Evolutionary conservation across 2,888 invertebrate species (phyloP).

Genomic region (Netelia melanura): DNA sequence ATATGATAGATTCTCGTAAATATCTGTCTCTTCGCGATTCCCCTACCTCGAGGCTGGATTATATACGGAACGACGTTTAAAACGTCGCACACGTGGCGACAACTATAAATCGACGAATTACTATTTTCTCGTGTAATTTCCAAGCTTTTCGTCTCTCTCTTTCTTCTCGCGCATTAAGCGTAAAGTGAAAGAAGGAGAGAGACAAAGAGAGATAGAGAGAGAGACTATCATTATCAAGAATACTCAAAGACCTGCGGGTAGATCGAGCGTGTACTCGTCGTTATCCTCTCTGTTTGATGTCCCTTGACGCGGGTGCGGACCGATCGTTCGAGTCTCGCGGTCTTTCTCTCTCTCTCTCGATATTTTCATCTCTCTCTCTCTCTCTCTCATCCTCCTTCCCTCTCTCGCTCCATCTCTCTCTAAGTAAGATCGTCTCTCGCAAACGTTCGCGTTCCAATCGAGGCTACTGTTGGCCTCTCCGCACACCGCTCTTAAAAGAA

Average conservation of each 20-base stretch:
- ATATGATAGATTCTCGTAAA: conserved; percentile 47
- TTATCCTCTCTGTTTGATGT: conserved; percentile 53
- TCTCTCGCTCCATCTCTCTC: neutral
- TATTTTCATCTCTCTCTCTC: conserved; percentile 40
- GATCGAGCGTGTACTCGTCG: conserved; percentile 69
- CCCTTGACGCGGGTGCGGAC: conserved; percentile 70
- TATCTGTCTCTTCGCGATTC: conserved; percentile 6
- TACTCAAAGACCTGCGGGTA: conserved; percentile 52
- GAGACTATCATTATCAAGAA: conserved; percentile 51
- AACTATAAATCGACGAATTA: conserved; percentile 65
- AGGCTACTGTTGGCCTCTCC: conserved; percentile 32
- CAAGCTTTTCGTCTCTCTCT: conserved; percentile 1
- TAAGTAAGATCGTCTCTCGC: conserved; percentile 47
- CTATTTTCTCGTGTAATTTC: conserved; percentile 53
- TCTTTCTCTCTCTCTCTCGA: conserved; percentile 38
- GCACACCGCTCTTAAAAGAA: conserved; percentile 48
- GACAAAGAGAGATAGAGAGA: neutral
- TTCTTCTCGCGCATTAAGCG: neutral
- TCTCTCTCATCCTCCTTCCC: conserved; percentile 59
- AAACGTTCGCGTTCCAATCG: conserved; percentile 62
- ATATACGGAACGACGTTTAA: conserved; percentile 1
- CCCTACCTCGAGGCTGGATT: neutral
- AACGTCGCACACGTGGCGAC: conserved; percentile 49
- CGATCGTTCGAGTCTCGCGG: conserved; percentile 65
- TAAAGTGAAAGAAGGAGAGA: neutral